Evolutionary conservation across 2,797 vertebrate genomes (phyloP).

Genomic region (Pipistrellus pipistrellus): DNA sequence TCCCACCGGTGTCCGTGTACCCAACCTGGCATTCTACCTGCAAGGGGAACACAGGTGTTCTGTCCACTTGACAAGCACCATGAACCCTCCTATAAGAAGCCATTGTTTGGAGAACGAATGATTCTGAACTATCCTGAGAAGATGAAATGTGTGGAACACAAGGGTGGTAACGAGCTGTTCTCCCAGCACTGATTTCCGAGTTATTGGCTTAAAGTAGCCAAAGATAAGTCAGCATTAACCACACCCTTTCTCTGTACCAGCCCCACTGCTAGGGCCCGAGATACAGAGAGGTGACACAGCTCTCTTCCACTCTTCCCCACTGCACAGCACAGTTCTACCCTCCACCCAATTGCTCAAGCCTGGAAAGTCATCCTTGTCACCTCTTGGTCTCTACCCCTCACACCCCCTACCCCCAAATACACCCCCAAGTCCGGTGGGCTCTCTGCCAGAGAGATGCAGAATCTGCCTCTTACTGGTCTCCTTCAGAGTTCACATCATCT

Average conservation of each 20-base stretch:
- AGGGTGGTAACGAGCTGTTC: neutral
- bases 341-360: neutral
- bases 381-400: neutral
- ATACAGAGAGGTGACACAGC: neutral
- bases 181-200: neutral
- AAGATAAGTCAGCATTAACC: neutral
- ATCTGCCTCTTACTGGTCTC: neutral
- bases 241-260: neutral
- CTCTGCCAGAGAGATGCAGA: neutral
- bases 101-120: neutral
- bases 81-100: neutral
- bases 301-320: neutral
- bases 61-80: neutral
- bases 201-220: neutral
- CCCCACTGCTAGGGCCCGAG: neutral
- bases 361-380: neutral
- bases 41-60: neutral
- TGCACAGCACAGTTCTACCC: neutral
- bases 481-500: neutral
- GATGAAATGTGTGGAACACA: neutral
- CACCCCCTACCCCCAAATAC: accelerated
- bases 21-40: neutral
- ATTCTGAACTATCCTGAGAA: neutral
- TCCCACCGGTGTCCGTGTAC: neutral
- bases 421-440: neutral